Base-by-base conservation (phyloP, 2,797 vertebrate genomes). In the Delichon dasypus region DNA sequence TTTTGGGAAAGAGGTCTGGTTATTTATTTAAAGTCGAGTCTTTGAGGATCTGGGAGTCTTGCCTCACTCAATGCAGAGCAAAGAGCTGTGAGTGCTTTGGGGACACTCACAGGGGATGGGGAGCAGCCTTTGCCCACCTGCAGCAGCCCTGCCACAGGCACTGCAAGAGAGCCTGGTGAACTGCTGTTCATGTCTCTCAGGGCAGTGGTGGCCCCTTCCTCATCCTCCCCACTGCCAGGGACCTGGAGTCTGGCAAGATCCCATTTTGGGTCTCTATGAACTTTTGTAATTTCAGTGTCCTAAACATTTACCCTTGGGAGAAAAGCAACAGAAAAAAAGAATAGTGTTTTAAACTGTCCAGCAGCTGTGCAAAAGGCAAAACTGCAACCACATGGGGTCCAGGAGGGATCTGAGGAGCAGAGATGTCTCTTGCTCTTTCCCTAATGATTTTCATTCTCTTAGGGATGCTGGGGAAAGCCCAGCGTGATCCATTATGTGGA, bases 71-170 rank as follows among this genome's bases (percentile, higher is more conserved):
- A 0, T 18, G 32, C 38, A 66, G 81, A 70, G 66, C 0, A 1
- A 54, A 50, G 8, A 68, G 32, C 60, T 1, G 4, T 27, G 53
- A 11, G 1, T 29, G n/a, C 38, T 48, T 9, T n/a, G 53, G 75
- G 27, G 22, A 0, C 0, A 0, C 65, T 62, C 1, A 0, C 38
- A 23, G 79, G 82, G 72, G 10, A 9, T 0, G 1, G 58, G 44
- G 54, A 82, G 30, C 72, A 90, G 73, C 50, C 42, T 75, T 32
- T 27, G 22, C 66, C 61, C 1, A 2, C 42, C 79, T n/a, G 58
- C 29, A 25, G 71, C 86, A 48, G 36, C 73, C 44, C 58, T 78
- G 55, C 50, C 57, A 20, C 1, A 3, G 47, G 48, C 61, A n/a
- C 57, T 2, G 1, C 34, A 13, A 2, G 11, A 15, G 67, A 32